A percentile compares a stretch with the other conserved stretches of the same genome.
These are phyloP conservation scores for Lophotis ruficrista DNA, from an alignment of 2,113 vertebrate species.

Conservation along the genomic window DNA sequence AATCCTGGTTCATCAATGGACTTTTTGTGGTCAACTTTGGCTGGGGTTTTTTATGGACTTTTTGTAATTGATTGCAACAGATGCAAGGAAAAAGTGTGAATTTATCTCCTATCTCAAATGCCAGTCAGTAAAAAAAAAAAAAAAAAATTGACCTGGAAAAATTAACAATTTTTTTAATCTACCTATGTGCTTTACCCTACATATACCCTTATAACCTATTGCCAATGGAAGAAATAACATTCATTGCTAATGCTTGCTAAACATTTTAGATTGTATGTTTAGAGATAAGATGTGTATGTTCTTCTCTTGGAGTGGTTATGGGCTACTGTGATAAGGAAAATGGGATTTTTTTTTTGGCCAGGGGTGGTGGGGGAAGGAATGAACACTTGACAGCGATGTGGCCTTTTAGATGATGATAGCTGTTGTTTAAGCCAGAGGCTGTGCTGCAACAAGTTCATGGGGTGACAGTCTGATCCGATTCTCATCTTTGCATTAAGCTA, in stretches of 20 bases:
- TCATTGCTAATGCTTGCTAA: background rate
- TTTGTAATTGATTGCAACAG: background rate
- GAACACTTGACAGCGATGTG: background rate
- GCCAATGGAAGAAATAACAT: background rate
- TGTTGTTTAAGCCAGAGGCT: background rate
- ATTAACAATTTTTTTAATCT: background rate
- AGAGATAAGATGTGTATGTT: background rate
- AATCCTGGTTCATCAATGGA: background rate
- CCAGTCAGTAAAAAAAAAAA: background rate
- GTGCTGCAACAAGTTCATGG: background rate
- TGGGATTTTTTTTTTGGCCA: accelerated
- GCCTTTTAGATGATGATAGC: background rate
- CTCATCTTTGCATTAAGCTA: background rate
- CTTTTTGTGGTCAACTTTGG: background rate
- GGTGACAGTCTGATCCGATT: background rate
- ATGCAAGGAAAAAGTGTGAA: background rate
- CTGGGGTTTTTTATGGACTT: background rate
- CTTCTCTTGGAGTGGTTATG: background rate
- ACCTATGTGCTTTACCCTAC: background rate
- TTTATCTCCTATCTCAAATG: background rate
- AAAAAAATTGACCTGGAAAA: background rate
- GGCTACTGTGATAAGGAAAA: background rate
- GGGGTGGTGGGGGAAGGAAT: too few relatives aligned
- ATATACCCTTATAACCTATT: background rate
- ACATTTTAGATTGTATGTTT: background rate